These are phyloP conservation scores for Prosapia bicincta DNA, from an alignment of 2,888 invertebrate genomes.

Conservation along the genomic window DNA sequence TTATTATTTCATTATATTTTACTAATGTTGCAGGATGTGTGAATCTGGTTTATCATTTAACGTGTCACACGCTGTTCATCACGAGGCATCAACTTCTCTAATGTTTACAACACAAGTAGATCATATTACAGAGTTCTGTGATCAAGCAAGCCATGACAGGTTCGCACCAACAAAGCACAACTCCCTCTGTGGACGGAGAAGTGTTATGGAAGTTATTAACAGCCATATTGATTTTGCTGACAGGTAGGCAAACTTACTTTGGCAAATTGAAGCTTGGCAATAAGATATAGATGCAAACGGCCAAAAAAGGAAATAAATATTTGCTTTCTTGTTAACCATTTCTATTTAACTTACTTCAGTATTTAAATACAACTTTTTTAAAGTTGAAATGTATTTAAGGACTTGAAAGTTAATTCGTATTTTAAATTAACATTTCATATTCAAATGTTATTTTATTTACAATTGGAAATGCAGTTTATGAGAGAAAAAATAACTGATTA, in stretches of 20 bases:
- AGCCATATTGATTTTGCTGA: slow-evolving; percentile 52
- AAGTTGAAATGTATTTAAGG: too few relatives aligned
- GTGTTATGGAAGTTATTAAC: slow-evolving; percentile 56
- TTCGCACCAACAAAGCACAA: slow-evolving; percentile 65
- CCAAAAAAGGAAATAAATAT: too few relatives aligned
- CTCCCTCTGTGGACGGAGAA: slow-evolving; percentile 56
- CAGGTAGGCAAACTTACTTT: slow-evolving; percentile 39
- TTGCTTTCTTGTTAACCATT: too few relatives aligned
- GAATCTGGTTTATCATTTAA: slow-evolving; percentile 40
- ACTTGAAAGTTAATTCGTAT: too few relatives aligned
- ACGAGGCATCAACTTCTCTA: slow-evolving; percentile 51
- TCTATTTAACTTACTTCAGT: background rate
- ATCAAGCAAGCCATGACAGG: slow-evolving; percentile 57
- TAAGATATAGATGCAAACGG: slow-evolving; percentile 39
- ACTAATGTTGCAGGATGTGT: slow-evolving; percentile 44
- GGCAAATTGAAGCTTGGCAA: slow-evolving; percentile 37
- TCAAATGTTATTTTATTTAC: too few relatives aligned
- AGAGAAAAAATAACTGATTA: too few relatives aligned
- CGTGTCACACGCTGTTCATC: slow-evolving; percentile 47
- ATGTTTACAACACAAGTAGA: slow-evolving; percentile 53
- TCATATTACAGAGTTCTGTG: slow-evolving; percentile 58
- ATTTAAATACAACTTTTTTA: too few relatives aligned
- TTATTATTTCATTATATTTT: too few relatives aligned
- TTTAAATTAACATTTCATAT: too few relatives aligned
- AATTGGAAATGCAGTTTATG: too few relatives aligned